Base-by-base conservation (phyloP, 2,113 vertebrate genomes). In the Cyprinodon variegatus region DNA sequence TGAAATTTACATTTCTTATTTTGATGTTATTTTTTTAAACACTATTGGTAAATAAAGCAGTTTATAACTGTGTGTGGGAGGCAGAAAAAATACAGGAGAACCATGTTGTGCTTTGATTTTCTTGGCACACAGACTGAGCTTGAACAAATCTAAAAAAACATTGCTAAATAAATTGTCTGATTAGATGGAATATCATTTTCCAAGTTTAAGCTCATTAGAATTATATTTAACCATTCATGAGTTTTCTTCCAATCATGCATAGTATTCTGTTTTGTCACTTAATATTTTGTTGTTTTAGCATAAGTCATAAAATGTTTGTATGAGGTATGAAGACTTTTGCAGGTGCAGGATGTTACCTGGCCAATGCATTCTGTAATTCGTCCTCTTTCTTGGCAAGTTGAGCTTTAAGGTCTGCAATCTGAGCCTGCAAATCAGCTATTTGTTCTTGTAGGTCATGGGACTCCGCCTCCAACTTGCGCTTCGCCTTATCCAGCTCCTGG, bases 381-480 rank as follows among this genome's bases (percentile, higher is more conserved):
- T 98, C 96, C 72, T 99, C 97, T 81, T 97, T 99, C 85, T 96
- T 96, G 74, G 97, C 96, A 12, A 98, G 93, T 70, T 98, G 96
- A 82, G 96, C 93, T 89, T 96, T 97, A 76, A 98, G 95, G 38
- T 98, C 97, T 0, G 95, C 97, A 0, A 98, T 96, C 89, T 98
- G 97, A 0, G 96, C 95, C 90, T 95, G 97, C 38, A 97, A 94
- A 74, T 98, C 97, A 0, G 96, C 96, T 0, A 98, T 94, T 91
- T 98, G 97, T 83, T 99, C 97, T 0, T 98, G 96, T 1, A 96
- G 90, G 86, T 98, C 97, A 0, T 94, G 94, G 0, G 86, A 92
- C 1, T 99, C 97, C 0, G 96, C 96, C n/a, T 99, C 97, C 90
- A 99, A 70, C 88, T 99, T 99, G 70, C 97, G 92, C 89, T 99